phyloP scores from a whole-genome alignment of 2,888 invertebrate genomes.

The Galeruca laticollis region DNA sequence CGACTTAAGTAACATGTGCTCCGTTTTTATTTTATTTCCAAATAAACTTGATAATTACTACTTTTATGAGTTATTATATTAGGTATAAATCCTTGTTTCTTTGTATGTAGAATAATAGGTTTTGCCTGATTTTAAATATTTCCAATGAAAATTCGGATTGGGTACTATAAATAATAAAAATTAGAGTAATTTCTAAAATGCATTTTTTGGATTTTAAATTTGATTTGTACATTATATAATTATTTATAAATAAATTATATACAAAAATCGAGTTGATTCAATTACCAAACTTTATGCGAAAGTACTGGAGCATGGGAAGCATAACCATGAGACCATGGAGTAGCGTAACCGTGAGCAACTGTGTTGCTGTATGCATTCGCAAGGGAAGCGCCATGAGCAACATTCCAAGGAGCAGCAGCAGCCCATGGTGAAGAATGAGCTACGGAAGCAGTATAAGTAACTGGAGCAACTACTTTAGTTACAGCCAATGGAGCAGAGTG shows the following conservation, averaged over 20 bases:
- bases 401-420: conserved; percentile 32
- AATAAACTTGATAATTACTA: too few species aligned
- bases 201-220: neutral
- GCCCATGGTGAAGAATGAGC: conserved; percentile 38
- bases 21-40: too few species aligned
- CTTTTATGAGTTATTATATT: too few species aligned
- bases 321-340: conserved; percentile 9
- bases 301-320: conserved; percentile 45
- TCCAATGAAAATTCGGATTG: too few species aligned
- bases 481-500: conserved; percentile 43
- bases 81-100: too few species aligned
- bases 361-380: neutral
- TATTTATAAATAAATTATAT: conserved; percentile 17
- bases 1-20: too few species aligned
- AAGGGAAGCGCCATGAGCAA: neutral
- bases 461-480: conserved; percentile 42
- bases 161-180: too few species aligned
- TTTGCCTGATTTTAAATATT: too few species aligned
- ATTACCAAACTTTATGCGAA: conserved; percentile 64
- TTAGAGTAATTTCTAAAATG: neutral
- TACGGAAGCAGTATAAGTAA: conserved; percentile 39
- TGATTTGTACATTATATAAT: conserved; percentile 6
- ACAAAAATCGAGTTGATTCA: conserved; percentile 58
- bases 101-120: too few species aligned
- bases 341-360: conserved; percentile 1